Percentiles rank a stretch among this genome's conserved stretches.
Evolutionary conservation across 2,113 vertebrate species (phyloP).

Genomic region (Geococcyx californianus): DNA sequence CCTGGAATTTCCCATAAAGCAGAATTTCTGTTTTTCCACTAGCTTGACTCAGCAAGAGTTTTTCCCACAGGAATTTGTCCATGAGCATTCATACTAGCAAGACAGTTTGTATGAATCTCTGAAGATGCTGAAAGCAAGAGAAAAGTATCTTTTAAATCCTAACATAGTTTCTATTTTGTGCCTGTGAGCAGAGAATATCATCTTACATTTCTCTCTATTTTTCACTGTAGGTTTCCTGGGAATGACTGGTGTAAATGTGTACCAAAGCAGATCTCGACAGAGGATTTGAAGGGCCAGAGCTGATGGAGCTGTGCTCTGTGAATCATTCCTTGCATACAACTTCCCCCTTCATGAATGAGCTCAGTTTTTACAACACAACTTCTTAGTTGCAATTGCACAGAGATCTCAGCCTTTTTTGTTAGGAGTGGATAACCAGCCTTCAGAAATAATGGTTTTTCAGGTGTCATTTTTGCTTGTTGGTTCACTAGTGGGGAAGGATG

Average conservation of each 20-base stretch:
- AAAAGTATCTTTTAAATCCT: neutral
- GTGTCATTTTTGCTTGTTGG: neutral
- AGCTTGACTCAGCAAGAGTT: constrained; percentile 58
- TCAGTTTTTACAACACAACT: neutral
- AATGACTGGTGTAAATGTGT: neutral
- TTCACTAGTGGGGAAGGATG: neutral
- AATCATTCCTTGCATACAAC: neutral
- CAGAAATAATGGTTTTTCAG: neutral
- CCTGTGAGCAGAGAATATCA: neutral
- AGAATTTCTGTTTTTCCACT: constrained; percentile 28
- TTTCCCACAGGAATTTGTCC: constrained; percentile 50
- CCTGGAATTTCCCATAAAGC: constrained; percentile 36
- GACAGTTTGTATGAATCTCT: neutral
- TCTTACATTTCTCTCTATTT: neutral
- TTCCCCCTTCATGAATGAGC: neutral
- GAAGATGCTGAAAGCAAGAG: neutral
- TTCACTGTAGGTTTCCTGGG: neutral
- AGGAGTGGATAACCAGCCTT: neutral
- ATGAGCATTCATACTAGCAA: neutral
- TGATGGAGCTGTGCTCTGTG: neutral
- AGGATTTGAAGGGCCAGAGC: neutral
- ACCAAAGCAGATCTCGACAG: neutral
- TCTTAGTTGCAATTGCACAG: neutral
- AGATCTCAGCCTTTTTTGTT: neutral
- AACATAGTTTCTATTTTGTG: neutral